Percentiles rank a stretch among this genome's conserved stretches.
Conservation (phyloP, 1,140 invertebrate genomes). For the Epicauta chinensis region DNA sequence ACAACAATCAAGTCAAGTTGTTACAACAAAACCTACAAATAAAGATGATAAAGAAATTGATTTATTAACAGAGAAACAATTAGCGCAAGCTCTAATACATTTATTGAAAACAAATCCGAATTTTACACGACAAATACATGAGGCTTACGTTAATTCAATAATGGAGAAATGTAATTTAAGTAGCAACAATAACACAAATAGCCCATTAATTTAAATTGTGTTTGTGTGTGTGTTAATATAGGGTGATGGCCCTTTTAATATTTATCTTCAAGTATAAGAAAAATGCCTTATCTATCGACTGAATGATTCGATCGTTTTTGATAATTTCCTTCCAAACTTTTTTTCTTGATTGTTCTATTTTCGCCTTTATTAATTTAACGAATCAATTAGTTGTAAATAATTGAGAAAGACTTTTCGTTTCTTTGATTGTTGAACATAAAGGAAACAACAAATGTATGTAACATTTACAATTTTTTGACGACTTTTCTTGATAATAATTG, state of each 20-base stretch:
- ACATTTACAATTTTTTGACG: constrained; percentile 1
- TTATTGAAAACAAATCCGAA: constrained; percentile 79
- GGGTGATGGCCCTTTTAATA: no score
- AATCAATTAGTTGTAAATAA: no score
- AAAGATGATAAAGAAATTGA: constrained; percentile 42
- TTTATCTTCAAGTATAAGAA: no score
- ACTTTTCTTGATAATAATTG: not conserved
- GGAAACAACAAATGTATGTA: constrained; percentile 5
- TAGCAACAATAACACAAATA: constrained; percentile 16
- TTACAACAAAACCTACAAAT: constrained; percentile 21
- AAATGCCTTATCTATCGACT: no score
- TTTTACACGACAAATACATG: constrained; percentile 81
- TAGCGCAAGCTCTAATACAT: constrained; percentile 82
- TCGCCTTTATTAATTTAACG: no score
- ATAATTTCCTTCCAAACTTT: no score
- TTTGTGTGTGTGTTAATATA: not conserved
- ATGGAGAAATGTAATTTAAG: constrained; percentile 58
- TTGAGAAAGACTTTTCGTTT: constrained; percentile 1
- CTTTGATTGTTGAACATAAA: not conserved
- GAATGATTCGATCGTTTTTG: no score
- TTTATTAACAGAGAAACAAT: constrained; percentile 77
- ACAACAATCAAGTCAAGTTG: constrained; percentile 7
- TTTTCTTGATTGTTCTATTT: no score
- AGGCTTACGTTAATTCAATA: constrained; percentile 82
- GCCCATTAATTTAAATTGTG: constrained; percentile 12